A percentile compares a stretch with the other conserved stretches of the same genome.
These are phyloP conservation scores for Bombus waltoni DNA, from an alignment of 1,140 invertebrate species.

Conservation along the genomic window DNA sequence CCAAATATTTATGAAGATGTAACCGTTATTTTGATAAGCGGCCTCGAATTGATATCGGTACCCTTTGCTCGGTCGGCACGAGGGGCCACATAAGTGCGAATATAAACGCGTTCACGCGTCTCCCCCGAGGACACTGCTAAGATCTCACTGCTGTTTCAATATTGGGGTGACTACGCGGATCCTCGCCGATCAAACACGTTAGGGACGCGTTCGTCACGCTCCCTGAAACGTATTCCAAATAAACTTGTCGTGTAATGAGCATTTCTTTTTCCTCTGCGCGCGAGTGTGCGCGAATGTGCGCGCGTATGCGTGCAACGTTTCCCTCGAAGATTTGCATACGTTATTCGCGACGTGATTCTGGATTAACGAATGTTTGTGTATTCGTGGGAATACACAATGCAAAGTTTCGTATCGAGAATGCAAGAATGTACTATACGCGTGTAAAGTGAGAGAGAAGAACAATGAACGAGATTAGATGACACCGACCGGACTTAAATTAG, in stretches of 20 bases:
- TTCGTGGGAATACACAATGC: neutral
- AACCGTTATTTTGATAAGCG: constrained; percentile 83
- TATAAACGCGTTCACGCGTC: constrained; percentile 79
- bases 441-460: too few species aligned
- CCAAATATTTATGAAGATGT: constrained; percentile 83
- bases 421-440: too few species aligned
- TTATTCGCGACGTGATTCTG: neutral
- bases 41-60: constrained; percentile 72
- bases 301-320: neutral
- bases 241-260: constrained; percentile 60
- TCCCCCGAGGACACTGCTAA: constrained; percentile 69
- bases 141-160: constrained; percentile 78
- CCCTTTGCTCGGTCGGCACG: constrained; percentile 44
- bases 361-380: neutral
- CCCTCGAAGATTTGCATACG: neutral
- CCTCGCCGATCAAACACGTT: constrained; percentile 17
- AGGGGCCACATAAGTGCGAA: constrained; percentile 75
- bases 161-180: constrained; percentile 65
- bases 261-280: neutral
- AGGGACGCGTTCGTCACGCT: constrained; percentile 40
- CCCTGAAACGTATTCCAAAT: constrained; percentile 56
- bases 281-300: too few species aligned
- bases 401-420: too few species aligned
- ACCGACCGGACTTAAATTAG: too few species aligned
- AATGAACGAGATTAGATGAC: too few species aligned